phyloP scores from a whole-genome alignment of 1,140 invertebrate species.

The Procambarus clarkii region DNA sequence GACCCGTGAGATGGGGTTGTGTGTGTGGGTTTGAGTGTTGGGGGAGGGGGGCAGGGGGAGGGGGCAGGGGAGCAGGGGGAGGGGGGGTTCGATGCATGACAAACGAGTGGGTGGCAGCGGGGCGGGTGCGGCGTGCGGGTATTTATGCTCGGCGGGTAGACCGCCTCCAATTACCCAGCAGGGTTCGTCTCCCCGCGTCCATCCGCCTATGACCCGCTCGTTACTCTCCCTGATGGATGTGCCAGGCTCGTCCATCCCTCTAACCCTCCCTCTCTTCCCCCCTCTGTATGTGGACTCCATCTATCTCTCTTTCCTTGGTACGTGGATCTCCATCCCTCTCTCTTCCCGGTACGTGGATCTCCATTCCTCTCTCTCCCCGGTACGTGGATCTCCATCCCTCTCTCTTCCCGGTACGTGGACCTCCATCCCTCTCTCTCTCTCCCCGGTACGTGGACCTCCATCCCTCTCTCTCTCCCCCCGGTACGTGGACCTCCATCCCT shows the following conservation, averaged over 20 bases:
- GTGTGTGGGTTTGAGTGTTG: neutral
- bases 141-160: constrained; percentile 67
- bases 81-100: constrained; percentile 53
- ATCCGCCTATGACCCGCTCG: constrained; percentile 58
- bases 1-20: too few relatives aligned
- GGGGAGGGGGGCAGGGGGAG: too few relatives aligned
- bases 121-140: constrained; percentile 62
- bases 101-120: constrained; percentile 60
- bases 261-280: neutral
- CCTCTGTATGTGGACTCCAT: neutral
- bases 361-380: neutral
- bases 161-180: constrained; percentile 70
- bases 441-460: too few relatives aligned
- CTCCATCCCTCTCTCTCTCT: too few relatives aligned
- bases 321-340: neutral
- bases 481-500: too few relatives aligned
- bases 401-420: too few relatives aligned
- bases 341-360: neutral
- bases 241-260: neutral
- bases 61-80: constrained; percentile 10
- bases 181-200: constrained; percentile 69
- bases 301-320: neutral
- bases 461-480: too few relatives aligned
- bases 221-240: constrained; percentile 66
- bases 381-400: neutral